Percentiles rank a stretch among this genome's conserved stretches.
phyloP scores from a whole-genome alignment of 2,888 invertebrate genomes.

The Drosophila infuscata region DNA sequence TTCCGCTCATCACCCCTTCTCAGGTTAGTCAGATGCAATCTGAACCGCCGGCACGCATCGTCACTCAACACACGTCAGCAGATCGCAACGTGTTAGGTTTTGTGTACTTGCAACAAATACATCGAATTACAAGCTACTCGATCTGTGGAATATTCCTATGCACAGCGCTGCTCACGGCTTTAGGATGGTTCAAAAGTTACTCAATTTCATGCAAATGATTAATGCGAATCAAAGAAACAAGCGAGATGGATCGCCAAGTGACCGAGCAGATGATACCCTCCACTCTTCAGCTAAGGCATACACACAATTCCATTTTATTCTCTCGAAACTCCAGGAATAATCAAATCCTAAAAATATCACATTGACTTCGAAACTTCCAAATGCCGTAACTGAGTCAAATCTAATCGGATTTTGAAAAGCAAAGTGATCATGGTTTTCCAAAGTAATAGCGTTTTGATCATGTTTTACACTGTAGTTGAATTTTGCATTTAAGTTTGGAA shows the following conservation, averaged over 20 bases:
- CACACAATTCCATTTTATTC: background rate
- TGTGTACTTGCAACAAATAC: background rate
- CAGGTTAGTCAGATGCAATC: conserved; percentile 52
- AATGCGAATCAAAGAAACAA: background rate
- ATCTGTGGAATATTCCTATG: background rate
- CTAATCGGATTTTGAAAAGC: background rate
- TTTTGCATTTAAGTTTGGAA: background rate
- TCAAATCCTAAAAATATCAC: background rate
- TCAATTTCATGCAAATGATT: background rate
- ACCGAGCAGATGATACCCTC: background rate
- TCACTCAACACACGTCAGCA: conserved; percentile 33
- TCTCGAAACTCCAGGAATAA: background rate
- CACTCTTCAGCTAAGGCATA: background rate
- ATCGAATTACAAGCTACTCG: background rate
- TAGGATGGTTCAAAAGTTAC: background rate
- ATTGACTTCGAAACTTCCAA: background rate
- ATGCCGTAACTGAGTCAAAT: background rate
- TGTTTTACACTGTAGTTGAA: background rate
- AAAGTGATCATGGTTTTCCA: background rate
- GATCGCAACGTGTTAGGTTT: conserved; percentile 10
- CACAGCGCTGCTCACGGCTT: background rate
- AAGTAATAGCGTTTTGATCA: background rate
- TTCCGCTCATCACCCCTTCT: background rate
- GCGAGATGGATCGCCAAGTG: background rate
- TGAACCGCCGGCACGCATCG: conserved; percentile 50